A percentile compares a stretch with the other conserved stretches of the same genome.
phyloP scores from a whole-genome alignment of 2,888 invertebrate species.

The Cantharis rustica region DNA sequence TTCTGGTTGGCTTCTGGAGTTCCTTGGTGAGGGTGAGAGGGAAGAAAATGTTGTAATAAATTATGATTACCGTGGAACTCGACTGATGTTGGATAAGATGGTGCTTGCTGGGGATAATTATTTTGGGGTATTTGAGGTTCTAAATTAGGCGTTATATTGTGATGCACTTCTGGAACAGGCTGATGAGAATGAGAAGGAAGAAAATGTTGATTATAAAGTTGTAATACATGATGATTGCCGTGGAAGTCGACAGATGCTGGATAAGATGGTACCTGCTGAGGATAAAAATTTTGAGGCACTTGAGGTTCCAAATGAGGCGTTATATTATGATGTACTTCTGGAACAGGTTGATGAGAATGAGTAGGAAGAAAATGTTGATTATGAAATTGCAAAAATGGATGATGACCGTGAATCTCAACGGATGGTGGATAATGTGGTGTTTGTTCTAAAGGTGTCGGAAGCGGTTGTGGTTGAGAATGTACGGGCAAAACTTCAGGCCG shows the following conservation, averaged over 20 bases:
- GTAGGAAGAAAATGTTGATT: background rate
- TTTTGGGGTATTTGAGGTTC: conserved; percentile 19
- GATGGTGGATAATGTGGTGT: conserved; percentile 8
- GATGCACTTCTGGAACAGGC: background rate
- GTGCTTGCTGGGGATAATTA: conserved; percentile 6
- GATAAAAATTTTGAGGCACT: background rate
- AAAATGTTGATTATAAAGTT: background rate
- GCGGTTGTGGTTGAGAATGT: background rate
- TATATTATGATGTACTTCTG: background rate
- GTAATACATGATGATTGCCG: background rate
- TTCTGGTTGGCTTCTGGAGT: background rate
- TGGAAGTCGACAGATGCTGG: background rate
- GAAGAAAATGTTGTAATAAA: background rate
- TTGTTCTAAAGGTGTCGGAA: conserved; percentile 5
- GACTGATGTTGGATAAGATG: conserved; percentile 11
- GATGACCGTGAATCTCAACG: conserved; percentile 4
- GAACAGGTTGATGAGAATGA: background rate
- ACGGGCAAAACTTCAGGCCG: background rate
- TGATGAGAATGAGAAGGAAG: background rate
- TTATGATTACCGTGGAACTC: conserved; percentile 16
- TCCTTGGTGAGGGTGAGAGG: background rate
- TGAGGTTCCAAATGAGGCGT: background rate
- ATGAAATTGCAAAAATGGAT: conserved; percentile 6
- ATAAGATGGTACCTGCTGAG: background rate
- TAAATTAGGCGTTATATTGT: conserved; percentile 9